Evolutionary conservation across 2,888 invertebrate species (phyloP).

Genomic region (Himalopsyche anomala): DNA sequence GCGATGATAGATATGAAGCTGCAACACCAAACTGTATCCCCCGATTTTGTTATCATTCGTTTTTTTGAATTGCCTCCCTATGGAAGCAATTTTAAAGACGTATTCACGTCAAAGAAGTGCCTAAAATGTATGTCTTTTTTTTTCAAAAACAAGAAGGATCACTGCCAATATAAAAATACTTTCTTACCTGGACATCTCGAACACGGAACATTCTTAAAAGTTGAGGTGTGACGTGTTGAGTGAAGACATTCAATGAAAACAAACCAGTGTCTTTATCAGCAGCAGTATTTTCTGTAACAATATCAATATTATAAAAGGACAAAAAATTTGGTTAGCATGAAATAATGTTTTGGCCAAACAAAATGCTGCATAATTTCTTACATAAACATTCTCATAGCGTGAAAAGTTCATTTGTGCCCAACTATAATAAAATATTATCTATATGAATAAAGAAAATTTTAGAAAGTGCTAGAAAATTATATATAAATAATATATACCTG

Average conservation of each 20-base stretch:
- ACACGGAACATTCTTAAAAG: slow-evolving; percentile 89
- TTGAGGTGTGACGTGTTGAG: slow-evolving; percentile 85
- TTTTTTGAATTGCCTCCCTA: too few relatives aligned
- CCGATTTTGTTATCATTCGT: too few relatives aligned
- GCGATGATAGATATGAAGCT: too few relatives aligned
- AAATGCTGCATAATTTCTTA: too few relatives aligned
- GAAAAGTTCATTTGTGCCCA: too few relatives aligned
- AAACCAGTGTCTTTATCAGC: slow-evolving; percentile 74
- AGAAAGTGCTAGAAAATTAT: background rate
- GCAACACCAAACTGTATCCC: too few relatives aligned
- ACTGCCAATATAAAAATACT: too few relatives aligned
- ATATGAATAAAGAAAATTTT: background rate
- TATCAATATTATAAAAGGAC: slow-evolving; percentile 64
- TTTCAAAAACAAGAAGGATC: too few relatives aligned
- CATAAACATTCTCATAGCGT: too few relatives aligned
- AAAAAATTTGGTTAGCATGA: background rate
- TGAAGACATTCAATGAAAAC: slow-evolving; percentile 83
- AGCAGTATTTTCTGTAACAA: slow-evolving; percentile 67
- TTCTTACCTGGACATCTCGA: slow-evolving; percentile 83
- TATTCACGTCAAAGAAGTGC: too few relatives aligned
- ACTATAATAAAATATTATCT: background rate
- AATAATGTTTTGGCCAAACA: background rate
- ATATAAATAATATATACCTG: slow-evolving; percentile 46
- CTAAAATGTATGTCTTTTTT: too few relatives aligned
- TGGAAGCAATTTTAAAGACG: too few relatives aligned